Conservation (phyloP, 2,797 vertebrate genomes). For the Labeo calbasu region DNA sequence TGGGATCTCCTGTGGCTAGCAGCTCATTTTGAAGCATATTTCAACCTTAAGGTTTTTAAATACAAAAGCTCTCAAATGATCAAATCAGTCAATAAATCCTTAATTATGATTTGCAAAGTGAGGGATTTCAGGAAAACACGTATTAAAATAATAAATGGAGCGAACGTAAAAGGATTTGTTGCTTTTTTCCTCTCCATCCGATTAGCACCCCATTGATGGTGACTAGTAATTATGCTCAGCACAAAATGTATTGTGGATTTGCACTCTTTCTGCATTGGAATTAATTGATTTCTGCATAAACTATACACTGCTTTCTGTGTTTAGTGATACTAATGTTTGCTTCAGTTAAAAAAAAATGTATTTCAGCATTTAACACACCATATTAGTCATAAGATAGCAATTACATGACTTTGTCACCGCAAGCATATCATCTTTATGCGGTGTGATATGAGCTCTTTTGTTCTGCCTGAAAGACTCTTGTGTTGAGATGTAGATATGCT, state of each 20-base stretch:
- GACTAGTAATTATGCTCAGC: constrained; percentile 64
- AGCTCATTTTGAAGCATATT: constrained; percentile 59
- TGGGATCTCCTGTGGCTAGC: constrained; percentile 56
- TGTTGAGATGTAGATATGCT: constrained; percentile 66
- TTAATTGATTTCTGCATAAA: constrained; percentile 63
- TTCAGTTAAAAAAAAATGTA: constrained; percentile 8
- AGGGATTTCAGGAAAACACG: constrained; percentile 70
- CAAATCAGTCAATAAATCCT: constrained; percentile 68
- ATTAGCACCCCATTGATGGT: constrained; percentile 67
- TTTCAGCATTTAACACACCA: constrained; percentile 52
- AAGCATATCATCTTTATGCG: constrained; percentile 68
- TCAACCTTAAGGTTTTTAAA: constrained; percentile 63
- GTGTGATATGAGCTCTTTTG: constrained; percentile 68
- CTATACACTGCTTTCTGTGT: constrained; percentile 52
- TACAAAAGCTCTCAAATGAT: constrained; percentile 56
- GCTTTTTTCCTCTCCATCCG: constrained; percentile 60
- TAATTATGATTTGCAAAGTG: constrained; percentile 69
- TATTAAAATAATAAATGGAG: constrained; percentile 77
- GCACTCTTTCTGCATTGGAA: constrained; percentile 53
- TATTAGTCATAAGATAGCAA: constrained; percentile 70
- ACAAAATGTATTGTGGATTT: constrained; percentile 60
- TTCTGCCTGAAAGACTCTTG: constrained; percentile 68
- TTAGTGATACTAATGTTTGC: constrained; percentile 44
- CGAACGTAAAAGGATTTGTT: constrained; percentile 72
- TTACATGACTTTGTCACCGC: constrained; percentile 69